phyloP scores from a whole-genome alignment of 2,888 invertebrate genomes.

The Cephus pygmeus region DNA sequence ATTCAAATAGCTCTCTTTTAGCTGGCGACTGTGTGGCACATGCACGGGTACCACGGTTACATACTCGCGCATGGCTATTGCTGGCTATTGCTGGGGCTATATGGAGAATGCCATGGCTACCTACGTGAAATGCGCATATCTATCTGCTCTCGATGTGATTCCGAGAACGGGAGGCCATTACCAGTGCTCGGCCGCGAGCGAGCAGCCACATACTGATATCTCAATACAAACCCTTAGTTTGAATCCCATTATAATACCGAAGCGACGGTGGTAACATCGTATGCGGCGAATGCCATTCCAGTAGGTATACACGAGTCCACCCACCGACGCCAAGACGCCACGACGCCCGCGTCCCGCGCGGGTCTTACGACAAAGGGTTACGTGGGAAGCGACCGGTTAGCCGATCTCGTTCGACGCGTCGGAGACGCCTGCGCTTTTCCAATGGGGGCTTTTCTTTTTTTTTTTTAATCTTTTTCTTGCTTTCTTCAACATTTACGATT shows the following conservation, averaged over 20 bases:
- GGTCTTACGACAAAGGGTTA: not conserved
- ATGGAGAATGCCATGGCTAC: not conserved
- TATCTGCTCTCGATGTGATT: slow-evolving; percentile 55
- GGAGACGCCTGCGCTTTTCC: not conserved
- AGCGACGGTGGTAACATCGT: not conserved
- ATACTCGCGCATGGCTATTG: too few species aligned
- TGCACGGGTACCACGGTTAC: not conserved
- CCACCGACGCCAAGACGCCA: not conserved
- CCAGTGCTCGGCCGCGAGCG: slow-evolving; percentile 43
- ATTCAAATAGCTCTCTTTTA: slow-evolving; percentile 27
- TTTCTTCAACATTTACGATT: not conserved
- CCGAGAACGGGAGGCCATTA: slow-evolving; percentile 63
- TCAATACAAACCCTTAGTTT: slow-evolving; percentile 64
- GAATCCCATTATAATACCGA: slow-evolving; percentile 63
- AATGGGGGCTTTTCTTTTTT: not conserved
- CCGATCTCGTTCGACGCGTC: slow-evolving; percentile 32
- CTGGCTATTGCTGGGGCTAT: not conserved
- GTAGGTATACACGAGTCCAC: slow-evolving; percentile 1
- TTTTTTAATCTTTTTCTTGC: not conserved
- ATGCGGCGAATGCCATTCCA: slow-evolving; percentile 2
- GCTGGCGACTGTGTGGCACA: not conserved
- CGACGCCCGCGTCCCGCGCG: not conserved
- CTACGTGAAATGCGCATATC: slow-evolving; percentile 40
- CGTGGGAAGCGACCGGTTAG: slow-evolving; percentile 19
- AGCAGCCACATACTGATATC: slow-evolving; percentile 62